phyloP scores from a whole-genome alignment of 2,797 vertebrate genomes.

The Heterohyrax brucei region DNA sequence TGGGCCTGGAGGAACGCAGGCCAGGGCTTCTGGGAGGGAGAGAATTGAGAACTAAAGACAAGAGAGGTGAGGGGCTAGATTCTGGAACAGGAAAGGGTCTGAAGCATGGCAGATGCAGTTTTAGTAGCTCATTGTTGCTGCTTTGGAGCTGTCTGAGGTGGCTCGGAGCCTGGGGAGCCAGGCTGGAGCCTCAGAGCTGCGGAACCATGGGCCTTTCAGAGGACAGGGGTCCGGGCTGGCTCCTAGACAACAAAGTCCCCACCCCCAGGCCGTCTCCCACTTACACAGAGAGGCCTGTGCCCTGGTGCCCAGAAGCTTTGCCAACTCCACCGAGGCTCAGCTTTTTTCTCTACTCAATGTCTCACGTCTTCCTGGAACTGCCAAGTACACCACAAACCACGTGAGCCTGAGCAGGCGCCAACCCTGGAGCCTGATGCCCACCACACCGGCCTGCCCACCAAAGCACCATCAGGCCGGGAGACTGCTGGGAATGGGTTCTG shows the following conservation, averaged over 20 bases:
- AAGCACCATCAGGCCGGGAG: not conserved
- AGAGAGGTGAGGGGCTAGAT: not conserved
- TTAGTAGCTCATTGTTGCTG: not conserved
- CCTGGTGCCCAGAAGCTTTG: not conserved
- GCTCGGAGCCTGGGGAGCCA: not conserved
- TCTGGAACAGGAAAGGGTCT: not conserved
- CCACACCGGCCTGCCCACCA: not conserved
- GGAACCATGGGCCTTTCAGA: not conserved
- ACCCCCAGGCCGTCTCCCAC: not conserved
- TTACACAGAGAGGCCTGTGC: not conserved
- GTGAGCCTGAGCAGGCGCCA: not conserved
- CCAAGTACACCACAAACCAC: not conserved
- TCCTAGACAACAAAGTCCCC: rapidly evolving
- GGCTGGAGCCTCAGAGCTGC: not conserved
- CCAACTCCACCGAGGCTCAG: not conserved
- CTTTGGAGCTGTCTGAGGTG: not conserved
- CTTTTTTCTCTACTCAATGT: conserved; percentile 66
- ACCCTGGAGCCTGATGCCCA: not conserved
- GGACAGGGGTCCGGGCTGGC: not conserved
- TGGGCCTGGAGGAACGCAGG: not conserved
- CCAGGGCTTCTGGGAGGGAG: not conserved
- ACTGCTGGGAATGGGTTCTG: rapidly evolving
- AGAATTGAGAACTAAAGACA: not conserved
- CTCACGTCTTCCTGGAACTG: not conserved
- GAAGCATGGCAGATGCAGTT: not conserved